These are phyloP conservation scores for Myrmecobius fasciatus DNA, from an alignment of 2,113 vertebrate species.

Conservation along the genomic window DNA sequence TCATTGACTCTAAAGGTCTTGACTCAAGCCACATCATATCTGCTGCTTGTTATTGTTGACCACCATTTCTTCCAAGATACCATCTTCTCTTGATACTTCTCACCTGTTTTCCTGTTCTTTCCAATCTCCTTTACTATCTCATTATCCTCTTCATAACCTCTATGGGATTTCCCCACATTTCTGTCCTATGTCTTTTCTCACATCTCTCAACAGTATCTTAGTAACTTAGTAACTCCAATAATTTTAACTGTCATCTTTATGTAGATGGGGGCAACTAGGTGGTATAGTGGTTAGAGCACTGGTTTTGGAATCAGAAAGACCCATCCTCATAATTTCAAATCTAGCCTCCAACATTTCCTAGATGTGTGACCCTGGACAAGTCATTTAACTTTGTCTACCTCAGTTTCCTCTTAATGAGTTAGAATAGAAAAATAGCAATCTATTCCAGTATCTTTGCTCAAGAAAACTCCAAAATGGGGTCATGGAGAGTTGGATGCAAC, in stretches of 20 bases:
- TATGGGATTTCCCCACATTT: neutral
- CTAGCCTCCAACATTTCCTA: neutral
- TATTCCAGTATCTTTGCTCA: neutral
- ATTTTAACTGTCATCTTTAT: neutral
- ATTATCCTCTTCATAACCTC: neutral
- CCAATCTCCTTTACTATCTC: neutral
- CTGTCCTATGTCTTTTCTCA: neutral
- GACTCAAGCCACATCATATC: neutral
- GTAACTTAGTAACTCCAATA: neutral
- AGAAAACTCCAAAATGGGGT: neutral
- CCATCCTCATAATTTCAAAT: neutral
- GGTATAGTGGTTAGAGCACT: neutral
- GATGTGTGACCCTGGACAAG: neutral
- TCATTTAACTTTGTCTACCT: neutral
- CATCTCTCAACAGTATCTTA: neutral
- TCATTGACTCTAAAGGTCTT: neutral
- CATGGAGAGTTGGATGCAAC: neutral
- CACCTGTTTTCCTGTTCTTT: neutral
- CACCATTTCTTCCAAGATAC: neutral
- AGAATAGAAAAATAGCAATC: neutral
- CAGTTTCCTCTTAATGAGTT: neutral
- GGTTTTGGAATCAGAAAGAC: neutral
- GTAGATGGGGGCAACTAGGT: neutral
- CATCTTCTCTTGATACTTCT: neutral
- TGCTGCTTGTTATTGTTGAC: neutral